Evolutionary conservation across 2,113 vertebrate genomes (phyloP).

Genomic region (Notarius lentiginosus): DNA sequence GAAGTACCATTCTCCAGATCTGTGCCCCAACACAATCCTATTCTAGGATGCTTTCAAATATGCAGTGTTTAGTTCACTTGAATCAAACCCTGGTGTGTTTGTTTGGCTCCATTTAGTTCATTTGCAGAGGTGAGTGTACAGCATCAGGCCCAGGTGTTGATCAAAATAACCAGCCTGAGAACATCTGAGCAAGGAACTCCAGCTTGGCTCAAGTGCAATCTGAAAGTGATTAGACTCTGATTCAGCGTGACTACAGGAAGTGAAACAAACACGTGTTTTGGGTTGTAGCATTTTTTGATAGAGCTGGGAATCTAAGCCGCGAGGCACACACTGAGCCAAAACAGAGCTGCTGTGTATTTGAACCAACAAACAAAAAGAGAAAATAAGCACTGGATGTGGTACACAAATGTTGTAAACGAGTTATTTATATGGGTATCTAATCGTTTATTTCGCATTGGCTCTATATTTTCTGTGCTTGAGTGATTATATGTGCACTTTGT

Average conservation of each 20-base stretch:
- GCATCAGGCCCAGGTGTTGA: not conserved
- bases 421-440: not conserved
- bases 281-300: not conserved
- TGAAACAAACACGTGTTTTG: slow-evolving; percentile 8
- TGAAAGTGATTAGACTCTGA: not conserved
- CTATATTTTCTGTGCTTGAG: not conserved
- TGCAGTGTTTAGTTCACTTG: not conserved
- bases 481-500: not conserved
- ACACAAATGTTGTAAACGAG: not conserved
- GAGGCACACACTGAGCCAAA: not conserved
- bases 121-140: not conserved
- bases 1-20: not conserved
- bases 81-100: not conserved
- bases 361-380: not conserved
- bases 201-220: not conserved
- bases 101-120: not conserved
- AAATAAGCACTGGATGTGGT: slow-evolving; percentile 2
- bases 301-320: not conserved
- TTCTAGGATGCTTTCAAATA: not conserved
- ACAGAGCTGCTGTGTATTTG: not conserved
- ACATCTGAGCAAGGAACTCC: not conserved
- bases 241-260: not conserved
- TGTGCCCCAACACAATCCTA: not conserved
- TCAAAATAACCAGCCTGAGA: not conserved
- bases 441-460: not conserved